phyloP scores from a whole-genome alignment of 2,113 vertebrate species.

The Sylvilagus bachmani region DNA sequence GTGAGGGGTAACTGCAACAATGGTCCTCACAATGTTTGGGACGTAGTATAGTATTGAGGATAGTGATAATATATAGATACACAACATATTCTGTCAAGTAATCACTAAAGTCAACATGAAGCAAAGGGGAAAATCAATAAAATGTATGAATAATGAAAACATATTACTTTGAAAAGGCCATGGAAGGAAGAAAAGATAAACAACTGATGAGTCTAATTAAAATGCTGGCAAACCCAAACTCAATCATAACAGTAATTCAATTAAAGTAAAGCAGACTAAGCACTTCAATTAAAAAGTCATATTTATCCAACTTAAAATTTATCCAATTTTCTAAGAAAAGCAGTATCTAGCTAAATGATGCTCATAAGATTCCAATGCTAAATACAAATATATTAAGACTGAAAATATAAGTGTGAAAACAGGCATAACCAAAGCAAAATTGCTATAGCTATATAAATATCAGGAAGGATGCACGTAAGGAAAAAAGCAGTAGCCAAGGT shows the following conservation, averaged over 20 bases:
- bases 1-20: background rate
- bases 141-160: background rate
- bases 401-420: background rate
- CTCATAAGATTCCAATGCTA: background rate
- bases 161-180: background rate
- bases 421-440: background rate
- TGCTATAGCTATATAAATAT: background rate
- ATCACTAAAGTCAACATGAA: background rate
- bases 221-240: background rate
- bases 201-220: background rate
- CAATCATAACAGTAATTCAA: background rate
- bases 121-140: background rate
- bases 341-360: background rate
- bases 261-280: background rate
- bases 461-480: background rate
- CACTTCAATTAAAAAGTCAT: background rate
- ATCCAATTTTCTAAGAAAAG: background rate
- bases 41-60: background rate
- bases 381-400: background rate
- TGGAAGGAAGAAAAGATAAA: background rate
- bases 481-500: background rate
- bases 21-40: background rate
- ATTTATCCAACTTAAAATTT: background rate
- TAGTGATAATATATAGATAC: background rate
- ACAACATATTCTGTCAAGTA: background rate